Conservation (phyloP, 2,888 invertebrate genomes). For the Dinocampus coccinellae region DNA sequence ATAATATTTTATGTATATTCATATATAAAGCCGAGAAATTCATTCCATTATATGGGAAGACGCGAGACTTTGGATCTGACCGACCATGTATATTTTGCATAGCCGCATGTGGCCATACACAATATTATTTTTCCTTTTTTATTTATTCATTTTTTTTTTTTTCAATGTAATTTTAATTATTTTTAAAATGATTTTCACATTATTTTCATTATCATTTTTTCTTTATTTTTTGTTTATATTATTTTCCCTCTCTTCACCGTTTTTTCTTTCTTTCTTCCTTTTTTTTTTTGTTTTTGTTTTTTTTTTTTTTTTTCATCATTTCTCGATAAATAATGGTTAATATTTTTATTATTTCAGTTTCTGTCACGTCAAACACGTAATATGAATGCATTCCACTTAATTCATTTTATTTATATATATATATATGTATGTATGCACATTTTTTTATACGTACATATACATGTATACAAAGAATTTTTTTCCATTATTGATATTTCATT, state of each 20-base stretch:
- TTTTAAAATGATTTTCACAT: background rate
- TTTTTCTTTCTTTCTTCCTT: background rate
- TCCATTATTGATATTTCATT: background rate
- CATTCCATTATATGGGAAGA: constrained; percentile 32
- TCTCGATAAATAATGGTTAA: constrained; percentile 36
- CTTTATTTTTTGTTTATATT: background rate
- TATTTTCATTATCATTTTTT: background rate
- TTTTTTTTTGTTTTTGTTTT: constrained; percentile 8
- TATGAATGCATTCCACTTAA: constrained; percentile 17
- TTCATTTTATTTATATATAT: constrained; percentile 28
- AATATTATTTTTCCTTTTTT: background rate
- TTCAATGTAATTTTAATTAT: background rate
- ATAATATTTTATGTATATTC: constrained; percentile 11
- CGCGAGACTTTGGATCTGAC: constrained; percentile 24
- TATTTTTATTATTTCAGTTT: constrained; percentile 16
- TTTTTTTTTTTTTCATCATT: constrained; percentile 8
- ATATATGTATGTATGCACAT: constrained; percentile 52
- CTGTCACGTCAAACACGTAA: background rate
- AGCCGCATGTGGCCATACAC: background rate
- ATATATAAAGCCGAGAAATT: constrained; percentile 31
- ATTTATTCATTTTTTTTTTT: background rate
- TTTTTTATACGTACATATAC: constrained; percentile 51
- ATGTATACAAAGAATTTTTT: constrained; percentile 43
- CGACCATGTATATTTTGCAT: constrained; percentile 24
- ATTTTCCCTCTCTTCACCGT: background rate